Evolutionary conservation across 2,888 invertebrate species (phyloP), one percentile per base, ranked within the genome.

Genomic region (Cryptops parisi): DNA sequence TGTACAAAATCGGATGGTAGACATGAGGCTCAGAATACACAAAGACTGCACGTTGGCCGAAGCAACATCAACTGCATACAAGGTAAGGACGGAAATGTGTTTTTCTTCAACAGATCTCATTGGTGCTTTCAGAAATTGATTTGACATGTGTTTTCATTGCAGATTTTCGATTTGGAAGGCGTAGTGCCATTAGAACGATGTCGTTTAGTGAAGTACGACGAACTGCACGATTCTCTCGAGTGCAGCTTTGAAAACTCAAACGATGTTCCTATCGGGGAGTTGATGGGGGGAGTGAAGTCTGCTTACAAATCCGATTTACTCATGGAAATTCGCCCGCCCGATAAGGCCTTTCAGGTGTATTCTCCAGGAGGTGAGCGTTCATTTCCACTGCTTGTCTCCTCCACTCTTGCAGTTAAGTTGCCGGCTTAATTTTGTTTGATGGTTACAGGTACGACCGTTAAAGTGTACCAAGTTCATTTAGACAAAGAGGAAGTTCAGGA

Each of bases 181-280:
- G 64, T 75, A 54, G 76, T 79, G 1, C 74, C 78, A 2, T 60
- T 78, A n/a, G 75, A 78, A 49, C 77, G 79, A 57, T 82, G 81
- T 62, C 77, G 85, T 3, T 70, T 87, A 24, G 83, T 85, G 21
- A 76, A 75, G 53, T 86, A 80, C 62, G 78, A 83, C 62, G 75
- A 75, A 52, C 68, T 70, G 45, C 73, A 73, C 55, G 80, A 81
- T 57, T 73, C 77, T 9, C 76, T 85, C 24, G 77, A 81, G 57
- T 74, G 76, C 56, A 82, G 80, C 54, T 81, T 80, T 62, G 81
- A 82, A 57, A 74, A 72, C 1, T 69, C 69, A 47, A 77, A 78
- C 41, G 68, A 76, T 3, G 70, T 74, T 45, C 56, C 65, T 1
- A 67, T 74, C 55, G 64, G 68, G 63, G 60, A 70, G 72, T 67